phyloP scores from a whole-genome alignment of 2,113 vertebrate genomes.

The Elachura formosa region DNA sequence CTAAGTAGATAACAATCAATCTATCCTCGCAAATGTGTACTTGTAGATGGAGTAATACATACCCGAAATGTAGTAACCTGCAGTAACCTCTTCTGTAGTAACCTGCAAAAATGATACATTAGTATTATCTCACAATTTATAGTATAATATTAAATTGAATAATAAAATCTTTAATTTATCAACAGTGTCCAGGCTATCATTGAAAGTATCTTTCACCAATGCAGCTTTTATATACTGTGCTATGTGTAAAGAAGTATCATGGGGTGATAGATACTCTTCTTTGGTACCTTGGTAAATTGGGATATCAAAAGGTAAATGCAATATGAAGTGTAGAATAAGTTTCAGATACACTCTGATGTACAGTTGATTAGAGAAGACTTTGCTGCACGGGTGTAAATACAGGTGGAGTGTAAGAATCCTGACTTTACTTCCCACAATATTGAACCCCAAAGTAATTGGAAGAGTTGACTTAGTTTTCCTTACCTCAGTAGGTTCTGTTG shows the following conservation, averaged over 20 bases:
- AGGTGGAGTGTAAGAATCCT: not conserved
- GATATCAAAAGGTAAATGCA: not conserved
- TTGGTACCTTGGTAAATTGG: not conserved
- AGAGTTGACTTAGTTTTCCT: not conserved
- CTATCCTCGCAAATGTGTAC: not conserved
- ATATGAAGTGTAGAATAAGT: not conserved
- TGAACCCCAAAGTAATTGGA: not conserved
- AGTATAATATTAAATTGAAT: not conserved
- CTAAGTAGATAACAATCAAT: not conserved
- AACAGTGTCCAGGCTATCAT: not conserved
- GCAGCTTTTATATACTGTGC: not conserved
- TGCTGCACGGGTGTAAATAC: not conserved
- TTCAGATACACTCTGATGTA: not conserved
- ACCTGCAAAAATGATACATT: not conserved
- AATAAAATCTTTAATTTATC: not conserved
- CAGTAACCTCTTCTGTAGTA: not conserved
- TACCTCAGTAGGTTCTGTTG: conserved; percentile 48
- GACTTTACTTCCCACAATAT: not conserved
- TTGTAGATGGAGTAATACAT: not conserved
- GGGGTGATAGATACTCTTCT: not conserved
- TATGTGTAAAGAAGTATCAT: not conserved
- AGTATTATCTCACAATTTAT: not conserved
- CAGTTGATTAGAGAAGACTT: not conserved
- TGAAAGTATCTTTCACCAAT: not conserved
- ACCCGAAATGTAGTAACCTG: no score